Evolutionary conservation across 1,140 invertebrate species (phyloP).

Genomic region (Papilio polytes): DNA sequence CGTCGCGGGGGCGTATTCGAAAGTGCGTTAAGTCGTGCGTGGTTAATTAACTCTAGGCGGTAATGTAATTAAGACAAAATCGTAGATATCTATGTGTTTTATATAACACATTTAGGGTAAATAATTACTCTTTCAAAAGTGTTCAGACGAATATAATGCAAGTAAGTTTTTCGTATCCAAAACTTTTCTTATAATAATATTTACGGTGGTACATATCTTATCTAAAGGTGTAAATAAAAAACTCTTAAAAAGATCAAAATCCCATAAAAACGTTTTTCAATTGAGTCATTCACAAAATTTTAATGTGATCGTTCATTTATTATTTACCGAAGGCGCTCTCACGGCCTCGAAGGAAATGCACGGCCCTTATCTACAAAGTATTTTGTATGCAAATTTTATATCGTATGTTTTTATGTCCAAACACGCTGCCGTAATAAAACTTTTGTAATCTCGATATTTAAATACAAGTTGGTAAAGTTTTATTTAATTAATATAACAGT

Average conservation of each 20-base stretch:
- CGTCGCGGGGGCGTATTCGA: constrained; percentile 42
- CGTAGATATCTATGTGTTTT: background rate
- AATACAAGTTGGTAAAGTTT: background rate
- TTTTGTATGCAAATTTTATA: constrained; percentile 12
- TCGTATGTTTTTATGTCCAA: background rate
- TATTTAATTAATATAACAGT: background rate
- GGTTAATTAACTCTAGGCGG: background rate
- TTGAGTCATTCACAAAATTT: background rate
- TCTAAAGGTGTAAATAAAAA: background rate
- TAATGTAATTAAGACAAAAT: background rate
- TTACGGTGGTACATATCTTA: no score
- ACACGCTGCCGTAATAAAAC: background rate
- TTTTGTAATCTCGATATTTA: background rate
- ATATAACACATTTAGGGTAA: background rate
- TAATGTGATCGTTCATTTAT: background rate
- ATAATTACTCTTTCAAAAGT: background rate
- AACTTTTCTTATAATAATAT: no score
- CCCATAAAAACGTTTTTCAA: background rate
- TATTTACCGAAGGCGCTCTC: background rate
- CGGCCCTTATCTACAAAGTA: background rate
- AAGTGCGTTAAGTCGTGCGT: constrained; percentile 44
- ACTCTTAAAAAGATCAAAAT: background rate
- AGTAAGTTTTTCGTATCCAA: background rate
- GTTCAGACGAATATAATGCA: background rate
- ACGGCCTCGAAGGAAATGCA: constrained; percentile 1